Evolutionary conservation across 2,888 invertebrate species (phyloP).

Genomic region (Nemotelus pantherinus): DNA sequence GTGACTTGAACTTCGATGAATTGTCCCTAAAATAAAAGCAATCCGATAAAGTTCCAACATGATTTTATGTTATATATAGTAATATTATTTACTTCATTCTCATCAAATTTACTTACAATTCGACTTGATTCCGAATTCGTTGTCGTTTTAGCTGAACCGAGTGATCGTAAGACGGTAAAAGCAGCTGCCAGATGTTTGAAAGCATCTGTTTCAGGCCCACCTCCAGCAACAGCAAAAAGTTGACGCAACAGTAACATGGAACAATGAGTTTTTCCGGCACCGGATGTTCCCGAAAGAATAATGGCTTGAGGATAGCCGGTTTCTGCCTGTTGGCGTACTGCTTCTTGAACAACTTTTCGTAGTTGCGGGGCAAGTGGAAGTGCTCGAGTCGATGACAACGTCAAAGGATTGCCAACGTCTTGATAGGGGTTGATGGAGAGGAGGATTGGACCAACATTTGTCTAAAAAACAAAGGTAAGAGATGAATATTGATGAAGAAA

Average conservation of each 20-base stretch:
- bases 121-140: slow-evolving; percentile 93
- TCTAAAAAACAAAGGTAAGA: slow-evolving; percentile 69
- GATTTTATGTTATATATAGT: slow-evolving; percentile 30
- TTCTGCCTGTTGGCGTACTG: slow-evolving; percentile 92
- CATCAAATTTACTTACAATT: slow-evolving; percentile 72
- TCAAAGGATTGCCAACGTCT: slow-evolving; percentile 87
- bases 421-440: slow-evolving; percentile 90
- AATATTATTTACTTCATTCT: slow-evolving; percentile 3
- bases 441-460: slow-evolving; percentile 90
- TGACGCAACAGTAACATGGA: slow-evolving; percentile 90
- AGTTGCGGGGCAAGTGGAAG: slow-evolving; percentile 82
- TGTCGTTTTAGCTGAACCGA: slow-evolving; percentile 90
- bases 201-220: slow-evolving; percentile 94
- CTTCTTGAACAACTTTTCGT: slow-evolving; percentile 88
- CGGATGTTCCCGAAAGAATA: slow-evolving; percentile 89
- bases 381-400: slow-evolving; percentile 81
- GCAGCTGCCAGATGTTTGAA: slow-evolving; percentile 96
- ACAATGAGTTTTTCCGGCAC: slow-evolving; percentile 93
- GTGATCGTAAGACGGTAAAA: slow-evolving; percentile 90
- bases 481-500: background rate
- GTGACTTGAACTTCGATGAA: slow-evolving; percentile 97
- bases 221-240: slow-evolving; percentile 92
- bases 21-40: slow-evolving; percentile 75
- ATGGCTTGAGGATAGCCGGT: slow-evolving; percentile 96
- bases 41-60: background rate